These are phyloP conservation scores for Leptosomus discolor DNA, from an alignment of 2,113 vertebrate species.

Conservation along the genomic window DNA sequence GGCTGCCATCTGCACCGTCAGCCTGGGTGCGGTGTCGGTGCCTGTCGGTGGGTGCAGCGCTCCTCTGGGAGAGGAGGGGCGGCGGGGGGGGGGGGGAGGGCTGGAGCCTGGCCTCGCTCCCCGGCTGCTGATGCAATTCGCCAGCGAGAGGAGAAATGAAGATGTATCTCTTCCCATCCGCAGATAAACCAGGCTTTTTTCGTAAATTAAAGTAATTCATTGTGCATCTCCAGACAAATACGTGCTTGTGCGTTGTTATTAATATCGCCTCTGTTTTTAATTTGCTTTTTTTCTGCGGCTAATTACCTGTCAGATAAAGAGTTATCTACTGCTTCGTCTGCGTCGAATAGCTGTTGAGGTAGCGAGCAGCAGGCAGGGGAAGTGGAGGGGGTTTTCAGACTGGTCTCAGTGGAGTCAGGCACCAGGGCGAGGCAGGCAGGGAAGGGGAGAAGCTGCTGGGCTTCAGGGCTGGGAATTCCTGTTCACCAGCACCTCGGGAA, in stretches of 20 bases:
- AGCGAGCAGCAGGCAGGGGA: neutral
- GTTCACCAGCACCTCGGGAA: neutral
- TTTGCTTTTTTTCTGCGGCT: constrained; percentile 14
- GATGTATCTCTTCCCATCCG: neutral
- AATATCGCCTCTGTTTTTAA: constrained; percentile 61
- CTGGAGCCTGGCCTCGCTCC: neutral
- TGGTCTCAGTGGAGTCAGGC: accelerated
- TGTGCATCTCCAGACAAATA: constrained; percentile 49
- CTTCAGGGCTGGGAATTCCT: no score
- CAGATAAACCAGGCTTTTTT: constrained; percentile 7
- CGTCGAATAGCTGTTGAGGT: neutral
- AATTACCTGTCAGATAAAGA: constrained; percentile 52
- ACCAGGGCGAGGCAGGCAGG: accelerated
- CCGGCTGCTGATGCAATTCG: neutral
- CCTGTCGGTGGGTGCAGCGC: accelerated
- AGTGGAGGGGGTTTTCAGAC: neutral
- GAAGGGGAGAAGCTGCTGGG: neutral
- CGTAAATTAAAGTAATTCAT: constrained; percentile 63
- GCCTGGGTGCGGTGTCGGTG: accelerated
- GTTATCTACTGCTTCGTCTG: neutral
- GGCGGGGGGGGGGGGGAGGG: neutral
- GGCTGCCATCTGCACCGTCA: neutral
- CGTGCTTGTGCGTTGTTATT: constrained; percentile 3
- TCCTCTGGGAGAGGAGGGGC: accelerated
- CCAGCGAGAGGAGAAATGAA: neutral